Percentiles rank a stretch among this genome's conserved stretches.
Evolutionary conservation across 2,113 vertebrate species (phyloP).

Genomic region (Genyomyrus donnyi): DNA sequence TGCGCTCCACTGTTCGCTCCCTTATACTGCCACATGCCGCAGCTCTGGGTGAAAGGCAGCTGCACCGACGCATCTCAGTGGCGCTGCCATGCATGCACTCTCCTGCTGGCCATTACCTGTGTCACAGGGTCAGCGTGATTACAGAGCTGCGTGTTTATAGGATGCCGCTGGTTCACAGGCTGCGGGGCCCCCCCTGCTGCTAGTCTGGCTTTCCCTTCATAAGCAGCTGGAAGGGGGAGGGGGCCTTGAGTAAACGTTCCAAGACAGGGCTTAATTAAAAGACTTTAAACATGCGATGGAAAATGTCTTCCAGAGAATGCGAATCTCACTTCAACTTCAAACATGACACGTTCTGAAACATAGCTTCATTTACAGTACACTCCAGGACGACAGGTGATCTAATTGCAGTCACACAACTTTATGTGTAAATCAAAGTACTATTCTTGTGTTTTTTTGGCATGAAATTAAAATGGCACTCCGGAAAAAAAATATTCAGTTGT

Average conservation of each 20-base stretch:
- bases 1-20: neutral
- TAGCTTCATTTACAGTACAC: neutral
- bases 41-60: neutral
- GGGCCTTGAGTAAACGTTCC: conserved; percentile 34
- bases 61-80: neutral
- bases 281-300: conserved; percentile 22
- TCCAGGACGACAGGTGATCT: neutral
- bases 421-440: neutral
- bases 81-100: neutral
- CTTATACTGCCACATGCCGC: neutral
- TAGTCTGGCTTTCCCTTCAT: conserved; percentile 19
- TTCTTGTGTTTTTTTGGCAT: neutral
- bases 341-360: neutral
- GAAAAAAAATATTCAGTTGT: neutral
- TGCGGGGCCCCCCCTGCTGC: neutral
- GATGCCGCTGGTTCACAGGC: neutral
- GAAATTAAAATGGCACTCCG: neutral
- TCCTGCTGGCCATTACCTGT: neutral
- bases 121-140: neutral
- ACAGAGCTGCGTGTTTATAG: neutral
- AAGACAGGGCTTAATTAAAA: conserved; percentile 40
- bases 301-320: neutral
- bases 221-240: conserved; percentile 40
- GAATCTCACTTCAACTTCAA: neutral
- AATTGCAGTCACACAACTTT: neutral